Percentiles rank a stretch among this genome's conserved stretches.
phyloP scores from a whole-genome alignment of 2,113 vertebrate genomes.

The Saccopteryx leptura region DNA sequence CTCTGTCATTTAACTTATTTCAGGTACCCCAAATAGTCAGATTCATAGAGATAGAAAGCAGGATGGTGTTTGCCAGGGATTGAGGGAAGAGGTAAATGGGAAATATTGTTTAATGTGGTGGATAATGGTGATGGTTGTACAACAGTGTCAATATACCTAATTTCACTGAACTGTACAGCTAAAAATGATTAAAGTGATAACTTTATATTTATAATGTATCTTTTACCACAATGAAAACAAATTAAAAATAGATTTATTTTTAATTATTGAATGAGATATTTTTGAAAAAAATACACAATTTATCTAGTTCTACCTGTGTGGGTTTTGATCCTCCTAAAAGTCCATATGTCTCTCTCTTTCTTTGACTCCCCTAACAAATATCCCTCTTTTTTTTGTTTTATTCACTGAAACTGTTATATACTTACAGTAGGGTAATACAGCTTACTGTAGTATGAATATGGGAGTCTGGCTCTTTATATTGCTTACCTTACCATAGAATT shows the following conservation, averaged over 20 bases:
- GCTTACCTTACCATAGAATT: conserved; percentile 14
- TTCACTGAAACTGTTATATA: background rate
- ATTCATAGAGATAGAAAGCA: background rate
- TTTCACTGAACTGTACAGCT: background rate
- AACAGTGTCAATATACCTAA: background rate
- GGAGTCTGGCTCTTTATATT: background rate
- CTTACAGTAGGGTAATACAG: background rate
- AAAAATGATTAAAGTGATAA: background rate
- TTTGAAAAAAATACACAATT: background rate
- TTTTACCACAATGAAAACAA: background rate
- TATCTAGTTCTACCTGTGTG: background rate
- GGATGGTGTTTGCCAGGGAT: background rate
- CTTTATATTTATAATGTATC: background rate
- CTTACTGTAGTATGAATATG: background rate
- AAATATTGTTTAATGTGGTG: background rate
- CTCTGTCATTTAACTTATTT: background rate
- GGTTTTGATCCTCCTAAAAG: background rate
- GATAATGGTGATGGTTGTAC: background rate
- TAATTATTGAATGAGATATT: conserved; percentile 18
- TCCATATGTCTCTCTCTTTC: background rate
- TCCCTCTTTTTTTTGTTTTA: background rate
- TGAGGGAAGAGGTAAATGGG: background rate
- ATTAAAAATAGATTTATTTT: background rate
- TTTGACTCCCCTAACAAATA: background rate
- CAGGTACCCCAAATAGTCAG: background rate